Evolutionary conservation across 2,113 vertebrate species (phyloP).

Genomic region (Scortum barcoo): DNA sequence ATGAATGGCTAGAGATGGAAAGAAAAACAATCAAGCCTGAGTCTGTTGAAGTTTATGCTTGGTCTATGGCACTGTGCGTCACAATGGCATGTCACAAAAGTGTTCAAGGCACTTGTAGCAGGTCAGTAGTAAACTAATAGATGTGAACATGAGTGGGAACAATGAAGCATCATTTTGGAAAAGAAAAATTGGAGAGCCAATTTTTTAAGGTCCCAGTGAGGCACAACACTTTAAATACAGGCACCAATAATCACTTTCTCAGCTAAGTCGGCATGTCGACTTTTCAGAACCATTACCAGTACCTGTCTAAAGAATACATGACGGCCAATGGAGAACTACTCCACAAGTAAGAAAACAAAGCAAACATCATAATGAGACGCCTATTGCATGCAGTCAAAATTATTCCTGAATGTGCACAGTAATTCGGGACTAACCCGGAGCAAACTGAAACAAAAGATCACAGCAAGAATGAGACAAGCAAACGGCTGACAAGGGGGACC

Average conservation of each 20-base stretch:
- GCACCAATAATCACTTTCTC: slow-evolving; percentile 3
- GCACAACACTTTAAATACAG: slow-evolving; percentile 13
- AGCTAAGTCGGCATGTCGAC: slow-evolving; percentile 1
- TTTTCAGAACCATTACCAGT: neutral
- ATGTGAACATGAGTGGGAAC: slow-evolving; percentile 2
- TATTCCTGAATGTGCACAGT: slow-evolving; percentile 14
- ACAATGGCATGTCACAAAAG: neutral
- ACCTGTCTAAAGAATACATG: neutral
- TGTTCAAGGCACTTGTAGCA: neutral
- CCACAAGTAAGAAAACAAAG: neutral
- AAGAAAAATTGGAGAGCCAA: neutral
- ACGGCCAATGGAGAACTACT: neutral
- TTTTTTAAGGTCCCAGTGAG: neutral
- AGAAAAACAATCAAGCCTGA: neutral
- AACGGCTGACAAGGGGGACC: slow-evolving; percentile 40
- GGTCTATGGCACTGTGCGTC: neutral
- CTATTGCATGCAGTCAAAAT: neutral
- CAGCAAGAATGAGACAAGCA: slow-evolving; percentile 57
- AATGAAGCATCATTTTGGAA: neutral
- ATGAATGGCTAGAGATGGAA: neutral
- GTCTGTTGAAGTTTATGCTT: neutral
- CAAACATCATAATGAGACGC: neutral
- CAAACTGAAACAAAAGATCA: slow-evolving; percentile 41
- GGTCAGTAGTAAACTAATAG: slow-evolving; percentile 11
- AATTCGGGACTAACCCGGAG: slow-evolving; percentile 35